phyloP scores from a whole-genome alignment of 2,888 invertebrate species.

The Mactromeris polynyma region DNA sequence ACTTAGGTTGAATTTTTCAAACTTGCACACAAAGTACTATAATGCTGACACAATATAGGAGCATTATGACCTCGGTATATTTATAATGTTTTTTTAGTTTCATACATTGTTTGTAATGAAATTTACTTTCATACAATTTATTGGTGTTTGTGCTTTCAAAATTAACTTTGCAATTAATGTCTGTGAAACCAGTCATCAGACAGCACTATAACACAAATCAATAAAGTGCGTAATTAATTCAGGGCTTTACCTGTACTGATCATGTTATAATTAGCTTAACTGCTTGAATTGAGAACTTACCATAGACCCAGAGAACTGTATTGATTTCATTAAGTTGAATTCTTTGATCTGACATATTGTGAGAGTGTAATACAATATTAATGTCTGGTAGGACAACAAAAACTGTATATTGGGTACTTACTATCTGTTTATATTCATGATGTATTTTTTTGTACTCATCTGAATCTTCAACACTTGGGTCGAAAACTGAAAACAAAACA shows the following conservation, averaged over 20 bases:
- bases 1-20: no score
- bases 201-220: no score
- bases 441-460: conserved; percentile 93
- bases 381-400: neutral
- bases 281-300: neutral
- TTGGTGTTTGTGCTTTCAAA: no score
- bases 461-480: conserved; percentile 92
- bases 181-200: no score
- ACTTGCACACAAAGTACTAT: no score
- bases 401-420: conserved; percentile 86
- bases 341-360: neutral
- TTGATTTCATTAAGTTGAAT: conserved; percentile 1
- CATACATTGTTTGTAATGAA: no score
- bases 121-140: no score
- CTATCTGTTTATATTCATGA: conserved; percentile 95
- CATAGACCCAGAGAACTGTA: neutral
- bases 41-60: no score
- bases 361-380: conserved; percentile 13
- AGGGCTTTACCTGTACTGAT: neutral
- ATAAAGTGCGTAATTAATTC: neutral
- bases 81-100: no score
- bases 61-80: no score
- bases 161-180: no score
- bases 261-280: neutral
- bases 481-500: conserved; percentile 92